A percentile compares a stretch with the other conserved stretches of the same genome.
Conservation (phyloP, 30 jellyfish, hydroid and myxozoan species). For the Catostylus mosaicus region DNA sequence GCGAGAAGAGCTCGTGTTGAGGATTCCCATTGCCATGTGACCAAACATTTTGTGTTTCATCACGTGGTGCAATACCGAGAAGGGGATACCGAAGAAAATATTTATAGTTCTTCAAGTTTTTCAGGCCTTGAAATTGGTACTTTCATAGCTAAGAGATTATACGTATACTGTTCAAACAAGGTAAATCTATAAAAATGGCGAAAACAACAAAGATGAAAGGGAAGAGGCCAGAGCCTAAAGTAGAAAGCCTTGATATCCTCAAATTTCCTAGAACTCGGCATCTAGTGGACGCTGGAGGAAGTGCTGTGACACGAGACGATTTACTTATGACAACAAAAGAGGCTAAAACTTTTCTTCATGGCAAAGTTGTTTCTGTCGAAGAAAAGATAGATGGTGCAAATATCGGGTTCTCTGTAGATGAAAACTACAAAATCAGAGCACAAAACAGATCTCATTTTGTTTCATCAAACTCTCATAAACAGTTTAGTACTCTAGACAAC, state of each 20-base stretch:
- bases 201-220: not conserved
- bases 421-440: conserved; percentile 43
- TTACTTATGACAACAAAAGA: conserved; percentile 78
- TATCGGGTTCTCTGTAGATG: conserved; percentile 73
- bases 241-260: conserved; percentile 32
- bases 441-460: conserved; percentile 92
- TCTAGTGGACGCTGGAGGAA: conserved; percentile 87
- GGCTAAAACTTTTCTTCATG: conserved; percentile 52
- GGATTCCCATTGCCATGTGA: too few relatives aligned
- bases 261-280: conserved; percentile 90
- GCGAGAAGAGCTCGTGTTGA: too few relatives aligned
- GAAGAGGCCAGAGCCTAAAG: not conserved
- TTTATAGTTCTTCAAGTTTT: too few relatives aligned
- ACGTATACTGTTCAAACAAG: too few relatives aligned
- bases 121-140: too few relatives aligned
- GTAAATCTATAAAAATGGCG: too few relatives aligned
- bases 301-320: conserved; percentile 85
- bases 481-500: conserved; percentile 71
- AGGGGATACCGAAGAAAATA: too few relatives aligned
- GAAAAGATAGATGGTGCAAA: conserved; percentile 97
- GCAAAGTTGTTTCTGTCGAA: conserved; percentile 58
- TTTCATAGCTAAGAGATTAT: too few relatives aligned
- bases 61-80: too few relatives aligned
- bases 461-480: conserved; percentile 69
- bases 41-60: too few relatives aligned